Evolutionary conservation across 1,140 invertebrate species (phyloP), one percentile per base, ranked within the genome.

Genomic region (Drosophila nasuta): DNA sequence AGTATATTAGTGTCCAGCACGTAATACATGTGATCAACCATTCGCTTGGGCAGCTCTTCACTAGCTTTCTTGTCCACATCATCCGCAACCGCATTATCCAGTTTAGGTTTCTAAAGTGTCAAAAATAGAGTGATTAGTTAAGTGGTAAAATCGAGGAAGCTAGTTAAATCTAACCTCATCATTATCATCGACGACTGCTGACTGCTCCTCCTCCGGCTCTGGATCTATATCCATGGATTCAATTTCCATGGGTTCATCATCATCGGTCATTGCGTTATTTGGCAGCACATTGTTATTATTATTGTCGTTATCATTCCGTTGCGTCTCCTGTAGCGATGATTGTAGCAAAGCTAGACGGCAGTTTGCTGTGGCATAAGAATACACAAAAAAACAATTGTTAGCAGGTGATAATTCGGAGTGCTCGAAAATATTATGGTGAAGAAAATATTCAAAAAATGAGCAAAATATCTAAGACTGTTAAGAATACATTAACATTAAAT

Each of bases 1-100:
- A 90, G 58, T 13, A 87, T 76, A 70, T 90, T 90, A 33, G 86
- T 90, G 52, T 90, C 86, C 33, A 83, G 45, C 20, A 90, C 74
- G 66, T 85, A 79, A 38, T 88, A 82, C 54, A 78, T 65, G 41
- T 69, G 38, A 64, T 77, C 75, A 11, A 17, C 4, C 1, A 49
- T 30, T 3, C 69, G 68, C 1, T 33, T 49, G 8, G 74, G 74
- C 17, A 72, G 41, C 15, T 58, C 35, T 20, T 2, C 7, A 8
- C 8, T 10, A 1, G 8, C 35, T 10, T 38, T 38, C 6, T 38
- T 38, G 6, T 7, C 8, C 35, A 38, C 35, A 7, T 11, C 35
- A 38, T 38, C 35, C 20, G 20, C 20, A 25, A 25, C 20, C 3
- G 20, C 20, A 25, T 25, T 25, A 38, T 2, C 8, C 35, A 8